Evolutionary conservation across 2,888 invertebrate species (phyloP).

Genomic region (Scaptomyza caliginosa): DNA sequence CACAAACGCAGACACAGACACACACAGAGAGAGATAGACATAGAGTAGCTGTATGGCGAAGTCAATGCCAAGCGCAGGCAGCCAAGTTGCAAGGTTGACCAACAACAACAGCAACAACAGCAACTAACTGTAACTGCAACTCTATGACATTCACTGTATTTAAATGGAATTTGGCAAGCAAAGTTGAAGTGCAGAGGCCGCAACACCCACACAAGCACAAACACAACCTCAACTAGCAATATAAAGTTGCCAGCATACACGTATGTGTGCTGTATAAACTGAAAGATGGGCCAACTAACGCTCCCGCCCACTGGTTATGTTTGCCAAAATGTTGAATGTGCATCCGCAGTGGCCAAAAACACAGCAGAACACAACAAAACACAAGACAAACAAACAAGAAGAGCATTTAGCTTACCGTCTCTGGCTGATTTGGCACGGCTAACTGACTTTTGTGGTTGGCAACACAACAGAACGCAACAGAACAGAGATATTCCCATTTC

Average conservation of each 20-base stretch:
- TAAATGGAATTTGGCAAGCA: slow-evolving; percentile 74
- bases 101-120: slow-evolving; percentile 41
- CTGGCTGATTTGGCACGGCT: slow-evolving; percentile 53
- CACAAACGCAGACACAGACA: slow-evolving; percentile 47
- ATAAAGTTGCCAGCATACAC: slow-evolving; percentile 46
- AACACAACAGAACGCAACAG: slow-evolving; percentile 17
- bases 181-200: slow-evolving; percentile 42
- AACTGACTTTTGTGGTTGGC: slow-evolving; percentile 62
- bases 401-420: slow-evolving; percentile 36
- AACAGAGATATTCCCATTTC: slow-evolving; percentile 29
- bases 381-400: slow-evolving; percentile 35
- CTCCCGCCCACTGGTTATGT: slow-evolving; percentile 31
- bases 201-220: slow-evolving; percentile 40
- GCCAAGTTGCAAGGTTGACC: slow-evolving; percentile 70
- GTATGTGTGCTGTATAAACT: background rate
- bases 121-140: slow-evolving; percentile 32
- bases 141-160: slow-evolving; percentile 60
- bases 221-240: slow-evolving; percentile 37
- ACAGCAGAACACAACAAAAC: slow-evolving; percentile 21
- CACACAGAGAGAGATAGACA: slow-evolving; percentile 5
- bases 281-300: background rate
- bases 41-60: slow-evolving; percentile 31
- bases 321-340: slow-evolving; percentile 74
- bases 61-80: slow-evolving; percentile 53
- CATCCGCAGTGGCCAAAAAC: slow-evolving; percentile 69